Evolutionary conservation across 1,140 invertebrate genomes (phyloP), one percentile per base, ranked within the genome.

Genomic region (Dreissena rostriformis): DNA sequence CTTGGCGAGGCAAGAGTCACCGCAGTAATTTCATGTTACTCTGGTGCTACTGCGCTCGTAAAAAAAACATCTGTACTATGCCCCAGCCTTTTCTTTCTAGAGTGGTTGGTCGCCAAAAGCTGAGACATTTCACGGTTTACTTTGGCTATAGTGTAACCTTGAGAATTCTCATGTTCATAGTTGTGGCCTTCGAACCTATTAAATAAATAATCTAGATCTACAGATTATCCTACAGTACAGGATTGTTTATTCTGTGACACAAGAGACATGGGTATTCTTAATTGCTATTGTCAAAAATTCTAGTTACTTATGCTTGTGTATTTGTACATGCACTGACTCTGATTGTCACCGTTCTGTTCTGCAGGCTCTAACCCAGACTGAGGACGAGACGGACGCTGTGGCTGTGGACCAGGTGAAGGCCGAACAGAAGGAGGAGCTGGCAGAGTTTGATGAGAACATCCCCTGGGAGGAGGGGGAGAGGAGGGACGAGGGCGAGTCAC

Each of bases 371-470:
- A 97, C 97, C 28, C 96, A 97, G 71, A 98, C 97, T 51, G 98
- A 99, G 94, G 98, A 99, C 94, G 98, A 98, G 91, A 96, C 96
- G 61, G 98, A 99, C 94, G 97, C 98, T 1, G 96, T 96, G 83
- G 98, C 98, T 11, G 97, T 98, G 2, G 96, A 96, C 91, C 97
- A 96, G 10, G 98, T 97, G 0, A 97, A 97, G 89, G 97, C 97
- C 6, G 98, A 99, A 94, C 97, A 97, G 81, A 97, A 96, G 65
- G 98, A 97, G 17, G 98, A 99, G 92, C 94, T 99, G 81, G 98
- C 97, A 0, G 98, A 99, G 93, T 99, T 99, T 94, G 98, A 99
- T 94, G 98, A 99, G 94, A 97, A 96, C 90, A 97, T 98, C 94
- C 97, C 98, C n/a, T 95, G 98, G 67, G 92, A 93, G 85, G 93